A percentile compares a stretch with the other conserved stretches of the same genome.
Conservation (phyloP, 2,888 invertebrate species). For the Caradrina kadenii region DNA sequence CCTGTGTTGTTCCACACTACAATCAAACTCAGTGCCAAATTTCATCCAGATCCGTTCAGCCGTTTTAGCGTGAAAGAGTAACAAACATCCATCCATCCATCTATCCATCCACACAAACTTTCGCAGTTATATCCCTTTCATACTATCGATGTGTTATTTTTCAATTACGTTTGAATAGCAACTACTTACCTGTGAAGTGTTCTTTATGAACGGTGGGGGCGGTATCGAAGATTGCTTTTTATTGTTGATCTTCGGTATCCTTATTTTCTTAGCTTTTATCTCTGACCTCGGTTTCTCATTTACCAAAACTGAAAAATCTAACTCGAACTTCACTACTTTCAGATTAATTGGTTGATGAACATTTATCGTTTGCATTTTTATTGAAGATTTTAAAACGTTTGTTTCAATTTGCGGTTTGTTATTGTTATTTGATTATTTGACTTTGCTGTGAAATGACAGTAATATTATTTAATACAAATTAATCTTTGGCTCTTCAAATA, state of each 20-base stretch:
- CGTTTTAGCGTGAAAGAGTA: too few species aligned
- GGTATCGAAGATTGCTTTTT: slow-evolving; percentile 75
- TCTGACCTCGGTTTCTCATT: slow-evolving; percentile 66
- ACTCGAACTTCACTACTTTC: slow-evolving; percentile 84
- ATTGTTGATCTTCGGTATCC: slow-evolving; percentile 74
- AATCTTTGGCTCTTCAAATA: slow-evolving; percentile 5
- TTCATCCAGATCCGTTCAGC: too few species aligned
- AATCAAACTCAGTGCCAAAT: too few species aligned
- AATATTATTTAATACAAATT: slow-evolving; percentile 18
- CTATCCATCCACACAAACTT: too few species aligned
- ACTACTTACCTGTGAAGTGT: slow-evolving; percentile 73
- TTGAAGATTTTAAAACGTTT: slow-evolving; percentile 10
- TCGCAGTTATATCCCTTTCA: too few species aligned
- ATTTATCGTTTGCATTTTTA: slow-evolving; percentile 82
- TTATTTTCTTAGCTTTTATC: slow-evolving; percentile 77
- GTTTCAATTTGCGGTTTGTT: slow-evolving; percentile 15
- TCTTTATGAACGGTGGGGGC: slow-evolving; percentile 74
- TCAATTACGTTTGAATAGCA: slow-evolving; percentile 39
- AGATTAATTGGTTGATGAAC: slow-evolving; percentile 83
- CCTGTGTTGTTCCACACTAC: too few species aligned
- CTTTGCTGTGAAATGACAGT: slow-evolving; percentile 32
- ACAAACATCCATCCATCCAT: too few species aligned
- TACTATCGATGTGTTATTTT: slow-evolving; percentile 31
- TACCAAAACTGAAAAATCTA: slow-evolving; percentile 79
- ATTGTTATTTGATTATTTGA: slow-evolving; percentile 40